phyloP scores from a whole-genome alignment of 2,888 invertebrate genomes.

The Erynnis tages region DNA sequence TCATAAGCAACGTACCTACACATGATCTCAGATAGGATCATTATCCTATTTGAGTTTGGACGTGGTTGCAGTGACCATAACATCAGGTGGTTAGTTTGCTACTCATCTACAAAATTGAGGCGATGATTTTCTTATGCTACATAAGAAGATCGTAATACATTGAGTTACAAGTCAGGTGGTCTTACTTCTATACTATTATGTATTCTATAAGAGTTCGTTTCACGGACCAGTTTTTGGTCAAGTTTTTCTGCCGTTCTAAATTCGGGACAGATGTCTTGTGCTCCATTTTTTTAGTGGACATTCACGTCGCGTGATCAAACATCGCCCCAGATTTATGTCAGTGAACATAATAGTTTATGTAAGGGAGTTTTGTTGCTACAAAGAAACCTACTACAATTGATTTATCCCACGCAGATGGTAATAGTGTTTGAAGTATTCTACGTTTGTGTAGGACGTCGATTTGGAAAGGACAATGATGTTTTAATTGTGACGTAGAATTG shows the following conservation, averaged over 20 bases:
- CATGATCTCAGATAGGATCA: too few relatives aligned
- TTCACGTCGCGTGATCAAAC: slow-evolving; percentile 41
- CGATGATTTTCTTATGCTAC: too few relatives aligned
- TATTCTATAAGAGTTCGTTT: too few relatives aligned
- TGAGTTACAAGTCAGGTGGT: too few relatives aligned
- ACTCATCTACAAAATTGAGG: too few relatives aligned
- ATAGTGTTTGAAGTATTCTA: slow-evolving; percentile 1
- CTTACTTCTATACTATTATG: too few relatives aligned
- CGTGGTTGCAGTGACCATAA: too few relatives aligned
- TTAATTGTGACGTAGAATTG: too few relatives aligned
- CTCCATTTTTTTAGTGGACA: slow-evolving; percentile 38
- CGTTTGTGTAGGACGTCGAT: background rate
- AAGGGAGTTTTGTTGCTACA: slow-evolving; percentile 14
- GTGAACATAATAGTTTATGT: slow-evolving; percentile 40
- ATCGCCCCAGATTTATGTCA: slow-evolving; percentile 41
- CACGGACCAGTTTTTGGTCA: background rate
- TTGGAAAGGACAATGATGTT: background rate
- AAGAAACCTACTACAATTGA: background rate
- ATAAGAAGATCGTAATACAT: too few relatives aligned
- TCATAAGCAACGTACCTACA: too few relatives aligned
- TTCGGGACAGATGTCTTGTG: slow-evolving; percentile 36
- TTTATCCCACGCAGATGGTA: slow-evolving; percentile 9
- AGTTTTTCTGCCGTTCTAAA: slow-evolving; percentile 22
- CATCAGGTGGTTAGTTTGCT: too few relatives aligned
- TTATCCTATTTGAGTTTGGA: too few relatives aligned